phyloP scores from a whole-genome alignment of 92 coral and sea anemone species.

The Zoanthus gigantus region DNA sequence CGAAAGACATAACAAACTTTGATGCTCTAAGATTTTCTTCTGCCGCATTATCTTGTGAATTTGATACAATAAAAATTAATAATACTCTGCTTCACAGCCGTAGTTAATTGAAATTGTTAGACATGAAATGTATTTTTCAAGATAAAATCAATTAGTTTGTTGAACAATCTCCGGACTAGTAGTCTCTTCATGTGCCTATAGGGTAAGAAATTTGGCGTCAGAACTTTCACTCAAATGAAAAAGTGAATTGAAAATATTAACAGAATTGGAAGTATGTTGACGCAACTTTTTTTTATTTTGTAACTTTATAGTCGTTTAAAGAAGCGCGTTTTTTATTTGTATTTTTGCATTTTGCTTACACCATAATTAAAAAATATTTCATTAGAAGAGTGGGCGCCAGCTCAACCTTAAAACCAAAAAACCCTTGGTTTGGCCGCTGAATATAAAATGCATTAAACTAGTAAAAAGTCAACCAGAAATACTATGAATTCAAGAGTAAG shows the following conservation, averaged over 20 bases:
- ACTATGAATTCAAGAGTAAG: no score
- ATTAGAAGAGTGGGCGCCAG: no score
- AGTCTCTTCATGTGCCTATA: constrained; percentile 9
- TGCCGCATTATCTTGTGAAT: not conserved
- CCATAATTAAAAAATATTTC: no score
- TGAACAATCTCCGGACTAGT: constrained; percentile 14
- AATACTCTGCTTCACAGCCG: constrained; percentile 33
- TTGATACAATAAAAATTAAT: not conserved
- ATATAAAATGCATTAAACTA: no score
- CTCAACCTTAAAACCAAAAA: no score
- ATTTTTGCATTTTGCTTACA: not conserved
- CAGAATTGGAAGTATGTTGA: not conserved
- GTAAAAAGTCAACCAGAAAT: no score
- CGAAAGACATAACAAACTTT: constrained; percentile 29
- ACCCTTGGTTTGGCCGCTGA: no score
- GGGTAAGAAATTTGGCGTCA: constrained; percentile 38
- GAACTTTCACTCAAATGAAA: not conserved
- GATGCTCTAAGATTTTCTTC: not conserved
- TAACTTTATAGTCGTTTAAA: not conserved
- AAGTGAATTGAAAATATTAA: not conserved
- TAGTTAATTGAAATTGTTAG: constrained; percentile 38
- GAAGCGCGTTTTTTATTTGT: not conserved
- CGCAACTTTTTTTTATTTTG: not conserved
- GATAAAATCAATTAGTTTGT: not conserved
- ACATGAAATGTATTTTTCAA: constrained; percentile 25